Evolutionary conservation across 2,113 vertebrate genomes (phyloP).

Genomic region (Pandion haliaetus): DNA sequence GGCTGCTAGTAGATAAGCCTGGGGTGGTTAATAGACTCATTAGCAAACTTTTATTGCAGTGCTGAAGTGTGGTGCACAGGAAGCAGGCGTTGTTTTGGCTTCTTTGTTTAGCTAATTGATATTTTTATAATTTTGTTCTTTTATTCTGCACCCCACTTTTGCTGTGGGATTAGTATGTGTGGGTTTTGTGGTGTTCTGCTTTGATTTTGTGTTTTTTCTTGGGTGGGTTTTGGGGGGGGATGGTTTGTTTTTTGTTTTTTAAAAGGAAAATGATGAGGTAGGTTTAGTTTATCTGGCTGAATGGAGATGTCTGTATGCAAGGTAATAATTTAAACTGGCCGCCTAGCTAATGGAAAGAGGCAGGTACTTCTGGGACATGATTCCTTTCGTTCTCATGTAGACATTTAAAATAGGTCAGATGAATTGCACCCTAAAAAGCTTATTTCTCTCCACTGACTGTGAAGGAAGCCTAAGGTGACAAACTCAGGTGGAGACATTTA

Average conservation of each 20-base stretch:
- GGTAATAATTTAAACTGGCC: neutral
- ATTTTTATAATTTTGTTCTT: neutral
- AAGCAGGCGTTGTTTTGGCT: neutral
- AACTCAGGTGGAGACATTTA: slow-evolving; percentile 12
- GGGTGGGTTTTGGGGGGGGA: neutral
- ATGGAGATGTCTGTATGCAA: neutral
- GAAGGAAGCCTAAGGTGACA: slow-evolving; percentile 30
- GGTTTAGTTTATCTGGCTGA: neutral
- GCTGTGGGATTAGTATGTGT: neutral
- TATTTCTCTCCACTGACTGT: neutral
- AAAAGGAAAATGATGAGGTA: neutral
- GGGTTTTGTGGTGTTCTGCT: neutral
- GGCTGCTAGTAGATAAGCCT: neutral
- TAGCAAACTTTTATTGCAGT: neutral
- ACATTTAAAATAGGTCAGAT: neutral
- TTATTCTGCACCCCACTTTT: neutral
- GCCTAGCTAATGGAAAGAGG: neutral
- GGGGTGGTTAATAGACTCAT: neutral
- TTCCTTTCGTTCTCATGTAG: neutral
- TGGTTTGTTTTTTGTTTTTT: neutral
- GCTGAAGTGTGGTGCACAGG: neutral
- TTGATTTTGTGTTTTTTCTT: neutral
- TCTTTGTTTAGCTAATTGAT: neutral
- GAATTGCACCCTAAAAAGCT: neutral
- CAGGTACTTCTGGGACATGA: neutral